Evolutionary conservation across 2,113 vertebrate species (phyloP).

Genomic region (Acanthisitta chloris): DNA sequence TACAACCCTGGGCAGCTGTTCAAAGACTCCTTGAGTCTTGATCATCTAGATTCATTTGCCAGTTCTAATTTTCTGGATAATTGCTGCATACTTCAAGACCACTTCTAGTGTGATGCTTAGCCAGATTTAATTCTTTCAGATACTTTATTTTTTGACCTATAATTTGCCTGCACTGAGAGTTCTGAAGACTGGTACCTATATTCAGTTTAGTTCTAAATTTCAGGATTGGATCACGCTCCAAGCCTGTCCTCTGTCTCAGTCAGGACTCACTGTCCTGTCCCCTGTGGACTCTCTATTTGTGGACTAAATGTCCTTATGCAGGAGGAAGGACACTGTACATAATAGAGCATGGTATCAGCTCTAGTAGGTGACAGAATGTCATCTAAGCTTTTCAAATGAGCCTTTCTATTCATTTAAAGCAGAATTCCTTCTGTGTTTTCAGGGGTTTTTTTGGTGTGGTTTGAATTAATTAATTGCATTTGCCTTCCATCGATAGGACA

Average conservation of each 20-base stretch:
- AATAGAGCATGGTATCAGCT: neutral
- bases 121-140: slow-evolving; percentile 3
- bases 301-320: neutral
- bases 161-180: neutral
- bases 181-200: neutral
- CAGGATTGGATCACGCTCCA: neutral
- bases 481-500: neutral
- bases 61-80: slow-evolving; percentile 22
- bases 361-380: neutral
- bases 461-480: neutral
- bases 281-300: neutral
- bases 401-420: neutral
- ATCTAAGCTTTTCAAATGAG: neutral
- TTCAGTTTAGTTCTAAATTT: neutral
- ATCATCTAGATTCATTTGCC: neutral
- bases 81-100: slow-evolving; percentile 24
- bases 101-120: slow-evolving; percentile 2
- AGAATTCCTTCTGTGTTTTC: neutral
- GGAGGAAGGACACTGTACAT: neutral
- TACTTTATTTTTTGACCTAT: neutral
- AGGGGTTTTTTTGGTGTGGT: neutral
- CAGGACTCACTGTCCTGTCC: neutral
- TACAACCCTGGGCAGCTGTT: slow-evolving; percentile 10
- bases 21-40: slow-evolving; percentile 17
- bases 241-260: neutral